Evolutionary conservation across 2,113 vertebrate genomes (phyloP), one percentile per base, ranked within the genome.

Genomic region (Oxyura jamaicensis): DNA sequence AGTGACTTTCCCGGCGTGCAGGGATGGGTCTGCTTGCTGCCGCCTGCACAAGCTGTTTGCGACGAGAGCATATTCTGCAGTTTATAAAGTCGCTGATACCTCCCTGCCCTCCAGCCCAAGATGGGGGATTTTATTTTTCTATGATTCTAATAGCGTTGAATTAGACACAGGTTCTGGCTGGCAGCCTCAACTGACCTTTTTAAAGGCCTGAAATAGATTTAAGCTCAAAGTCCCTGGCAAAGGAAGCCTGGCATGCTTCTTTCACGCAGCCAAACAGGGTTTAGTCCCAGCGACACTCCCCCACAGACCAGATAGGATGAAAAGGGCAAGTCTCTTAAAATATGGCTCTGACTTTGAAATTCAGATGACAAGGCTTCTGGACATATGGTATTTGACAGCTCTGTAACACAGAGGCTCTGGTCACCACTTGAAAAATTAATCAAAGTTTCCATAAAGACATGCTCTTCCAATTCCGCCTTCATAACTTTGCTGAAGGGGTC

Each of bases 161-260:
- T 94, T 92, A 93, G 88, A 96, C 59, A 83, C 83, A 93, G 85
- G 92, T 82, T 94, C 89, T 95, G 91, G 90, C 95, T 95, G 66
- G 76, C 69, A 97, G 94, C 95, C 80, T 69, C 39, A 59, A 65
- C 73, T 94, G 96, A 96, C 95, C 97, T 97, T 97, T 96, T 33
- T 72, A 71, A 96, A 90, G 66, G 74, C 88, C 92, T 76, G 63
- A 94, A 96, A 96, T 93, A 96, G 86, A 94, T 93, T 92, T 79
- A 84, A 96, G 73, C 92, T 86, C 95, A 67, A 83, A 87, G 86
- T 84, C 73, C 80, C 88, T 89, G 92, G 96, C 95, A 96, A 81
- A 92, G 80, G 83, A 78, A 91, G 80, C 79, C 90, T 88, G 81
- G 92, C 82, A 93, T 19, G 6, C 62, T 79, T 65, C 81, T 86